Percentiles rank a stretch among this genome's conserved stretches.
phyloP scores from a whole-genome alignment of 2,888 invertebrate genomes.

The Diarsia rubi region DNA sequence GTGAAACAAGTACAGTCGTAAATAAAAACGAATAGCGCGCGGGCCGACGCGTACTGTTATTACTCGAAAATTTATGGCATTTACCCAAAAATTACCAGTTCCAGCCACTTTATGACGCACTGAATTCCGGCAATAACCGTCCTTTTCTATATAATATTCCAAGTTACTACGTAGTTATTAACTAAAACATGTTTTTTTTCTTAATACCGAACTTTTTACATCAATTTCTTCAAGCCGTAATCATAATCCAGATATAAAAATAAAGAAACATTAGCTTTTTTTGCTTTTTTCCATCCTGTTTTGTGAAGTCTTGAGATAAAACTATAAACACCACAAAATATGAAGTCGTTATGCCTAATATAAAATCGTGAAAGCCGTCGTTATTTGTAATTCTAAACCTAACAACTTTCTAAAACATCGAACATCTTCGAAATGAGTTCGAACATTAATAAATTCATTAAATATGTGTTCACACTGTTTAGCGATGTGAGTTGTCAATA shows the following conservation, averaged over 20 bases:
- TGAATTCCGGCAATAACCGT: slow-evolving; percentile 70
- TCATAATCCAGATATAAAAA: slow-evolving; percentile 62
- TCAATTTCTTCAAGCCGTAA: slow-evolving; percentile 49
- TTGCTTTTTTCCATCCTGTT: slow-evolving; percentile 44
- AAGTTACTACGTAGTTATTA: slow-evolving; percentile 63
- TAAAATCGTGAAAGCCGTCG: slow-evolving; percentile 63
- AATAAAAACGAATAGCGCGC: slow-evolving; percentile 89
- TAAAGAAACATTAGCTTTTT: slow-evolving; percentile 38
- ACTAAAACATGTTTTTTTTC: slow-evolving; percentile 65
- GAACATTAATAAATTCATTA: slow-evolving; percentile 57
- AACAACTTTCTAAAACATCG: slow-evolving; percentile 73
- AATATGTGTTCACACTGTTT: slow-evolving; percentile 35
- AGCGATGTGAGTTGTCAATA: slow-evolving; percentile 30
- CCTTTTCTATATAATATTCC: slow-evolving; percentile 65
- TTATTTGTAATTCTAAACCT: slow-evolving; percentile 61
- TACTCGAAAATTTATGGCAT: slow-evolving; percentile 86
- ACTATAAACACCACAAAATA: slow-evolving; percentile 53
- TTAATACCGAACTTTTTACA: slow-evolving; percentile 54
- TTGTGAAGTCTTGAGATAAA: slow-evolving; percentile 39
- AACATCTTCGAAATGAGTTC: slow-evolving; percentile 59
- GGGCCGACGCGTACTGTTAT: slow-evolving; percentile 85
- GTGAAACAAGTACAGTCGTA: slow-evolving; percentile 89
- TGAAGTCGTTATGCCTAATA: slow-evolving; percentile 55
- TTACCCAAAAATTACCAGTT: slow-evolving; percentile 86
- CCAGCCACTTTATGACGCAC: slow-evolving; percentile 81